phyloP scores from a whole-genome alignment of 2,888 invertebrate genomes.

The Apamea epomidion region DNA sequence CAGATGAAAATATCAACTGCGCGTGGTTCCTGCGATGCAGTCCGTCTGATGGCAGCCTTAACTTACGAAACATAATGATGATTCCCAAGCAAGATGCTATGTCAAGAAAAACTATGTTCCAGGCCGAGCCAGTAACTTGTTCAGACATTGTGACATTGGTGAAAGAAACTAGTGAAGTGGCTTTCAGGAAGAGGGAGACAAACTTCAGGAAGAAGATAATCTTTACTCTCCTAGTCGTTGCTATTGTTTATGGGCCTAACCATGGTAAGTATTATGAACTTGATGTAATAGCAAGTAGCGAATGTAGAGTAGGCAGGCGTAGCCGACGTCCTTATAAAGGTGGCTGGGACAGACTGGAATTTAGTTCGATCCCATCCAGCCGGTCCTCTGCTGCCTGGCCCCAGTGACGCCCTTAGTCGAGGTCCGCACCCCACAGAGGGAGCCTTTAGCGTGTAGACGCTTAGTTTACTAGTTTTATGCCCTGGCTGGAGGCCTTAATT shows the following conservation, averaged over 20 bases:
- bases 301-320: neutral
- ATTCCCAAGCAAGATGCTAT: neutral
- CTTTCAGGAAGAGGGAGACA: conserved; percentile 86
- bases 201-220: conserved; percentile 84
- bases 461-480: neutral
- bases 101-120: conserved; percentile 60
- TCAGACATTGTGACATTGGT: conserved; percentile 78
- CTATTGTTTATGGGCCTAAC: conserved; percentile 88
- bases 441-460: neutral
- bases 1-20: too few species aligned
- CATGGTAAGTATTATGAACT: conserved; percentile 81
- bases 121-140: conserved; percentile 77
- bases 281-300: neutral
- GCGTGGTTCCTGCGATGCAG: too few species aligned
- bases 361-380: neutral
- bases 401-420: neutral
- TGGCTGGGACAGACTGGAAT: neutral
- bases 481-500: neutral
- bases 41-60: too few species aligned
- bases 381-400: too few species aligned
- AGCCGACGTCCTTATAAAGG: neutral
- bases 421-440: neutral
- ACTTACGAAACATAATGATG: neutral
- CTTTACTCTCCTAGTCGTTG: conserved; percentile 85
- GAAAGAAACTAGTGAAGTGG: conserved; percentile 87